These are phyloP conservation scores for Enteromius radiatus DNA, from an alignment of 2,797 vertebrate species.

Conservation along the genomic window DNA sequence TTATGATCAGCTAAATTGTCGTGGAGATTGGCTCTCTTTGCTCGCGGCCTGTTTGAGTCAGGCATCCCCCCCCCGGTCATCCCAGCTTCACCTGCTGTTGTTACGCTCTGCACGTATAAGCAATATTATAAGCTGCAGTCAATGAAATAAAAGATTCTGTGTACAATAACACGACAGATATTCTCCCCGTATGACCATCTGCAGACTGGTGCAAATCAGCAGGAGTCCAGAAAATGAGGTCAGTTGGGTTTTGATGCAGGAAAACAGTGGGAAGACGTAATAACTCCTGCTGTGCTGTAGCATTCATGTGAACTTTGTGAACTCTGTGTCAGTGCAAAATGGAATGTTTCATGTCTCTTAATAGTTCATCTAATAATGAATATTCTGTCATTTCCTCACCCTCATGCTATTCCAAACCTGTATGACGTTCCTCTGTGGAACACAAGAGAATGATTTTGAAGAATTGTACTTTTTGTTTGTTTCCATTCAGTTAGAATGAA, in stretches of 20 bases:
- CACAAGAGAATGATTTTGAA: background rate
- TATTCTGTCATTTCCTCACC: background rate
- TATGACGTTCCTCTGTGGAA: background rate
- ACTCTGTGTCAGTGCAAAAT: conserved; percentile 33
- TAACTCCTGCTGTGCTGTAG: conserved; percentile 42
- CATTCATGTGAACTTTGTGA: conserved; percentile 40
- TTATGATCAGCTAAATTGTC: conserved; percentile 47
- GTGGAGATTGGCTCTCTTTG: conserved; percentile 35
- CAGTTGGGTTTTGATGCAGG: conserved; percentile 73
- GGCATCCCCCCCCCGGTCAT: background rate
- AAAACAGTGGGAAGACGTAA: conserved; percentile 66
- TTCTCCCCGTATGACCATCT: conserved; percentile 52
- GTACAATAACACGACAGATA: conserved; percentile 51
- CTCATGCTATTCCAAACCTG: background rate
- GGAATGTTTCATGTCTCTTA: conserved; percentile 17
- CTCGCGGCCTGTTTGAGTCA: conserved; percentile 15
- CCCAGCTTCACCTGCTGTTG: conserved; percentile 40
- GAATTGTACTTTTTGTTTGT: background rate
- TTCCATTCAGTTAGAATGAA: background rate
- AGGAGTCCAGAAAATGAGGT: conserved; percentile 73
- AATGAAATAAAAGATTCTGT: conserved; percentile 55
- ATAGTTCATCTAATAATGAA: conserved; percentile 17
- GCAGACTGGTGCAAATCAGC: conserved; percentile 64
- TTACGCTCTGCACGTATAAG: conserved; percentile 45
- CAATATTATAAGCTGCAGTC: conserved; percentile 39